These are phyloP conservation scores for Paracyclopina nana DNA, from an alignment of 1,140 invertebrate species.

Conservation along the genomic window DNA sequence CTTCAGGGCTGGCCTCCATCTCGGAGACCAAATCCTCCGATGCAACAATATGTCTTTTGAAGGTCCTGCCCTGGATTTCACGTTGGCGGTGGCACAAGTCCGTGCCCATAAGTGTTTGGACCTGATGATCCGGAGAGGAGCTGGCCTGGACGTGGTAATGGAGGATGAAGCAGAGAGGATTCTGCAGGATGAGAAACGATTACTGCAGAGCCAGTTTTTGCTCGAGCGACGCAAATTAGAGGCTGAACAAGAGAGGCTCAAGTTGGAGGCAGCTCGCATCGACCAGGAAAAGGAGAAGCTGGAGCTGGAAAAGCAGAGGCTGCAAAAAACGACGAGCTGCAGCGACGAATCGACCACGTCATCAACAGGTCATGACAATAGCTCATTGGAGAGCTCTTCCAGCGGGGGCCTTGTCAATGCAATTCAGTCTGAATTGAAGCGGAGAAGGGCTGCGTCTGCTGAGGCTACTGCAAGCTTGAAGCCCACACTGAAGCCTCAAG, in stretches of 20 bases:
- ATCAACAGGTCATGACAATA: neutral
- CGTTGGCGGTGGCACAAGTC: constrained; percentile 47
- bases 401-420: constrained; percentile 17
- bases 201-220: neutral
- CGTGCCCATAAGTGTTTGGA: constrained; percentile 50
- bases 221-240: constrained; percentile 18
- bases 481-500: neutral
- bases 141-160: constrained; percentile 50
- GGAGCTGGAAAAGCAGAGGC: constrained; percentile 19
- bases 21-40: constrained; percentile 73
- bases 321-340: neutral
- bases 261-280: constrained; percentile 19
- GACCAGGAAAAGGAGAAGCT: constrained; percentile 22
- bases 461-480: neutral
- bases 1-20: constrained; percentile 57
- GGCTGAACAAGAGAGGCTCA: constrained; percentile 19
- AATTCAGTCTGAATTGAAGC: constrained; percentile 17
- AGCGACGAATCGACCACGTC: constrained; percentile 6
- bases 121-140: constrained; percentile 45
- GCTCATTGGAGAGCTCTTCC: neutral
- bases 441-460: neutral
- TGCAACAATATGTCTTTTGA: constrained; percentile 70
- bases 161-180: constrained; percentile 28
- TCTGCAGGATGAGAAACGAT: constrained; percentile 18
- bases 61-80: constrained; percentile 27